Percentiles rank a stretch among this genome's conserved stretches.
phyloP scores from a whole-genome alignment of 2,888 invertebrate species.

The Caenorhabditis sp. region DNA sequence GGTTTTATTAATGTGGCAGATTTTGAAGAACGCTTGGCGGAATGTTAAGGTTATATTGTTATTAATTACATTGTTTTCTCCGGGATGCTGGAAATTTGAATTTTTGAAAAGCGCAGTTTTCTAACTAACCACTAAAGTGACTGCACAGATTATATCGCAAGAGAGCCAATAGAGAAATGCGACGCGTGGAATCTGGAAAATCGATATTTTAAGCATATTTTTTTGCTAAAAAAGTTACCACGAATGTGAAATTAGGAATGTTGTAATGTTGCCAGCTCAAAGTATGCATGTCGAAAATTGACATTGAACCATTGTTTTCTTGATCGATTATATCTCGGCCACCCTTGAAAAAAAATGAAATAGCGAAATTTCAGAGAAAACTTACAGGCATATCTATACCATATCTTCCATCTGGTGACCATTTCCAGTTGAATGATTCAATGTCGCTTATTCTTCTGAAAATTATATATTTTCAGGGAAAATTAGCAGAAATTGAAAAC shows the following conservation, averaged over 20 bases:
- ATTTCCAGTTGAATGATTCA: slow-evolving; percentile 40
- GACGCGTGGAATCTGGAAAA: slow-evolving; percentile 25
- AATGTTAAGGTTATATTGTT: no score
- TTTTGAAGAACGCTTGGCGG: slow-evolving; percentile 17
- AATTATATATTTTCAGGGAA: not conserved
- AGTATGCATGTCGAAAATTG: slow-evolving; percentile 24
- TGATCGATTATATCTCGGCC: slow-evolving; percentile 25
- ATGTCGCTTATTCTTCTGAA: slow-evolving; percentile 17
- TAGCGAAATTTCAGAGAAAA: not conserved
- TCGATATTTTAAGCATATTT: not conserved
- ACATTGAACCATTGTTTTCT: slow-evolving; percentile 7
- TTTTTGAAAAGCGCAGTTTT: not conserved
- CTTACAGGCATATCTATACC: slow-evolving; percentile 34
- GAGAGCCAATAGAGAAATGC: slow-evolving; percentile 34
- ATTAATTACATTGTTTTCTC: slow-evolving; percentile 1
- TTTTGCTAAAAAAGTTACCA: no score
- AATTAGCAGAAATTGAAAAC: not conserved
- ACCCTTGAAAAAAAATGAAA: slow-evolving; percentile 15
- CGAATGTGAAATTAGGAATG: not conserved
- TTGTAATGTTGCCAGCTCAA: slow-evolving; percentile 24
- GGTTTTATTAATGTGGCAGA: slow-evolving; percentile 6
- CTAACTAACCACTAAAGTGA: slow-evolving; percentile 17
- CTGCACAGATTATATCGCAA: slow-evolving; percentile 11
- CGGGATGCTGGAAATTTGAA: not conserved
- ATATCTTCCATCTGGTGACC: slow-evolving; percentile 36